Evolutionary conservation across 2,888 invertebrate species (phyloP).

Genomic region (Allygus modestus): DNA sequence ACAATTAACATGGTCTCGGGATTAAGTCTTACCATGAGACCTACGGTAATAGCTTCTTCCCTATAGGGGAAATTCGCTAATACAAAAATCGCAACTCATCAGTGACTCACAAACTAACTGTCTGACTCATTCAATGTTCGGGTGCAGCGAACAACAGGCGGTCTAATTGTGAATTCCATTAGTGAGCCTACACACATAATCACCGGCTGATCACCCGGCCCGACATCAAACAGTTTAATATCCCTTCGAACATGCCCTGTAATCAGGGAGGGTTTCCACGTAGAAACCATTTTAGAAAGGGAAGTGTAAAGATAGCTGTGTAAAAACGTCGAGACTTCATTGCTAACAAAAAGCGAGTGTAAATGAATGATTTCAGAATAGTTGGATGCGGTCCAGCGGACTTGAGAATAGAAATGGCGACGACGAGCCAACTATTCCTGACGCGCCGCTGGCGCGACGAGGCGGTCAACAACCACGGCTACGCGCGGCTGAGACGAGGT

Average conservation of each 20-base stretch:
- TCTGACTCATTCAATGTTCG: background rate
- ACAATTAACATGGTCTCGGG: no score
- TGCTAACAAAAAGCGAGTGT: constrained; percentile 39
- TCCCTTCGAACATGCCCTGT: background rate
- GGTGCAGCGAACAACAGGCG: background rate
- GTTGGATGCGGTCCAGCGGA: constrained; percentile 25
- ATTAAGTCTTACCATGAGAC: no score
- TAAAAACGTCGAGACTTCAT: background rate
- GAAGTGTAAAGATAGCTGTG: background rate
- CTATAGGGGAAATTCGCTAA: no score
- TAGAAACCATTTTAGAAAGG: background rate
- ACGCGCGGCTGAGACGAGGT: background rate
- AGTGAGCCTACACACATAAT: background rate
- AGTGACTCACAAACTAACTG: background rate
- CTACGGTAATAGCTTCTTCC: no score
- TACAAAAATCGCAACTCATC: no score
- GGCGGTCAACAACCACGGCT: constrained; percentile 48
- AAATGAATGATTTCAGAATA: constrained; percentile 54
- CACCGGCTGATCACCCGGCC: background rate
- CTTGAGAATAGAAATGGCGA: constrained; percentile 44
- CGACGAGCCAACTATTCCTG: constrained; percentile 29
- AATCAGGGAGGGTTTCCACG: background rate
- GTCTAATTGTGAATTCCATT: constrained; percentile 2
- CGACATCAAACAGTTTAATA: background rate
- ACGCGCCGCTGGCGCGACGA: constrained; percentile 17